Evolutionary conservation across 1,140 invertebrate species (phyloP).

Genomic region (roundworm (Caenorhabditis elegans)): DNA sequence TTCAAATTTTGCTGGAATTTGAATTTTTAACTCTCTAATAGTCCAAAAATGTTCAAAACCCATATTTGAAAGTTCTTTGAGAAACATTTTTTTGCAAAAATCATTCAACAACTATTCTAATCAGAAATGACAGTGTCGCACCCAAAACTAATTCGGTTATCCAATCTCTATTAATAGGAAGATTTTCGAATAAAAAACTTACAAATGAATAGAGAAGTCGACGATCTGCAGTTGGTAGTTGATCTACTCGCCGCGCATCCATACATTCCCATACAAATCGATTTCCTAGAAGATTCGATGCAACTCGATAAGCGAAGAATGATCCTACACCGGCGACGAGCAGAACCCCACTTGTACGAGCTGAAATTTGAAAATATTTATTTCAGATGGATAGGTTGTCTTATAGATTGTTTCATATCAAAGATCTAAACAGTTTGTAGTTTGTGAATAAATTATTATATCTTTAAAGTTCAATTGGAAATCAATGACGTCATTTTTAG

Average conservation of each 20-base stretch:
- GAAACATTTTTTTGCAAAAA: not conserved
- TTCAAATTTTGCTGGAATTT: too few relatives aligned
- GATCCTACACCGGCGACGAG: constrained; percentile 56
- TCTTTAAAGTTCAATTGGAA: not conserved
- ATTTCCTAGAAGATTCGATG: constrained; percentile 46
- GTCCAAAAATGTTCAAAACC: too few relatives aligned
- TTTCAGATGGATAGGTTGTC: too few relatives aligned
- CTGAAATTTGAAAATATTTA: constrained; percentile 50
- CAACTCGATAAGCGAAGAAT: constrained; percentile 57
- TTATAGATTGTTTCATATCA: too few relatives aligned
- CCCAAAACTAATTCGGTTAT: constrained; percentile 10
- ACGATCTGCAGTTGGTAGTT: constrained; percentile 48
- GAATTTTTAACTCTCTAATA: too few relatives aligned
- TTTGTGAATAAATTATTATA: not conserved
- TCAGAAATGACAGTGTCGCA: not conserved
- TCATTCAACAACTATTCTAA: not conserved
- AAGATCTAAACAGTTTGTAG: not conserved
- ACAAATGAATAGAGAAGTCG: constrained; percentile 50
- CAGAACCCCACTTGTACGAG: constrained; percentile 55
- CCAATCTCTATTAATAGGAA: not conserved
- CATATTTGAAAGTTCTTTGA: not conserved
- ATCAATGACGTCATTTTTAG: not conserved
- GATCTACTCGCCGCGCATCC: constrained; percentile 51
- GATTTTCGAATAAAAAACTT: not conserved
- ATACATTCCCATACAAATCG: constrained; percentile 55